Evolutionary conservation across 2,113 vertebrate species (phyloP).

Genomic region (Siniperca chuatsi): DNA sequence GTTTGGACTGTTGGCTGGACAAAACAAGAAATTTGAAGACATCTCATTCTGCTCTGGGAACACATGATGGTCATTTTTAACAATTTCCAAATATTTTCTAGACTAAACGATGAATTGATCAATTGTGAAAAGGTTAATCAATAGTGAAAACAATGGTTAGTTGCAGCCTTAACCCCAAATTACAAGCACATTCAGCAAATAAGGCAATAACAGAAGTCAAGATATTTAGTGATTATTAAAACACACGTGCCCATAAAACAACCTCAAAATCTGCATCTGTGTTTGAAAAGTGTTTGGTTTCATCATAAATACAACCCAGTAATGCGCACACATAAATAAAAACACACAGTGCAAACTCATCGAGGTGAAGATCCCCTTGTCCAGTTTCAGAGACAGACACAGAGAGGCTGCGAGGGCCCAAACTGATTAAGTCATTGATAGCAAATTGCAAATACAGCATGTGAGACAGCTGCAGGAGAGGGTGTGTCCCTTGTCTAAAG

Average conservation of each 20-base stretch:
- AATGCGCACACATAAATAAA: slow-evolving; percentile 1
- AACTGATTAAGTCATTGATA: slow-evolving; percentile 83
- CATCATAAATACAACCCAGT: neutral
- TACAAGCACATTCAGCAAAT: neutral
- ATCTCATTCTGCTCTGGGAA: neutral
- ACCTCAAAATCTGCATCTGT: slow-evolving; percentile 1
- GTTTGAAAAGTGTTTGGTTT: slow-evolving; percentile 25
- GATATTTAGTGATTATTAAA: neutral
- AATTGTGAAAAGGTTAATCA: neutral
- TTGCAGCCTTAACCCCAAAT: neutral
- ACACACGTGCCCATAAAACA: slow-evolving; percentile 14
- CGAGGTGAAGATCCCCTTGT: slow-evolving; percentile 18
- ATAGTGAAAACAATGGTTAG: neutral
- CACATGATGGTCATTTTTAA: neutral
- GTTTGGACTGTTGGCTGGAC: neutral
- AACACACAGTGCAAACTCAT: neutral
- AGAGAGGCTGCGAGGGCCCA: slow-evolving; percentile 48
- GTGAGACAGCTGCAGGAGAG: slow-evolving; percentile 82
- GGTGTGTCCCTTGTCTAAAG: slow-evolving; percentile 78
- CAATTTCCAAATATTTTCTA: neutral
- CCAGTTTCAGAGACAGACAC: slow-evolving; percentile 28
- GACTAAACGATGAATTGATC: neutral
- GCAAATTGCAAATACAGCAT: slow-evolving; percentile 79
- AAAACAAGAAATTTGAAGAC: neutral
- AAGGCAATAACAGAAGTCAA: neutral